phyloP scores from a whole-genome alignment of 2,888 invertebrate species.

The Morinoia aosen region DNA sequence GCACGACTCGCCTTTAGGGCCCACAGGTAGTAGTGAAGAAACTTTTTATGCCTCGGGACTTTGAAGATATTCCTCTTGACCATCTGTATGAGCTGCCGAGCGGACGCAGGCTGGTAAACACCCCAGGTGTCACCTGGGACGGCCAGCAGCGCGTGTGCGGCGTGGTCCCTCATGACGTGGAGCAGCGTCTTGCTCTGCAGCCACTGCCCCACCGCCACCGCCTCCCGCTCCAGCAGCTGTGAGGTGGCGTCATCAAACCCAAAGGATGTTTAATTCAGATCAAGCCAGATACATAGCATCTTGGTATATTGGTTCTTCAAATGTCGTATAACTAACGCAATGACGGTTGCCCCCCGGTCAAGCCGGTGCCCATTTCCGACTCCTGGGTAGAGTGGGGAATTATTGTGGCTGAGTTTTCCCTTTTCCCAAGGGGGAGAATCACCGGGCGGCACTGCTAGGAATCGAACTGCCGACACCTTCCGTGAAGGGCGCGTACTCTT shows the following conservation, averaged over 20 bases:
- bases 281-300: too few species aligned
- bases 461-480: neutral
- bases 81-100: neutral
- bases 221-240: slow-evolving; percentile 63
- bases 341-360: neutral
- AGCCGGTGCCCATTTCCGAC: neutral
- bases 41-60: neutral
- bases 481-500: neutral
- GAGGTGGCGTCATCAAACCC: neutral
- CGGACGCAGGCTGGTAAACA: neutral
- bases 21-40: slow-evolving; percentile 47
- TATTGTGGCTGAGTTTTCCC: too few species aligned
- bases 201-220: slow-evolving; percentile 68
- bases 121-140: slow-evolving; percentile 49
- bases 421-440: too few species aligned
- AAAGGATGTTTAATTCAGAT: neutral
- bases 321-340: neutral
- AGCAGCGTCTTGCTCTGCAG: slow-evolving; percentile 62
- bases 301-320: neutral
- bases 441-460: too few species aligned
- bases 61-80: neutral
- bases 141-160: slow-evolving; percentile 54
- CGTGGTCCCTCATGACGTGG: slow-evolving; percentile 68
- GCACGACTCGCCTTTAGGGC: neutral
- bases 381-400: too few species aligned